Conservation (phyloP, 2,888 invertebrate genomes). For the Toxonevra muliebris region DNA sequence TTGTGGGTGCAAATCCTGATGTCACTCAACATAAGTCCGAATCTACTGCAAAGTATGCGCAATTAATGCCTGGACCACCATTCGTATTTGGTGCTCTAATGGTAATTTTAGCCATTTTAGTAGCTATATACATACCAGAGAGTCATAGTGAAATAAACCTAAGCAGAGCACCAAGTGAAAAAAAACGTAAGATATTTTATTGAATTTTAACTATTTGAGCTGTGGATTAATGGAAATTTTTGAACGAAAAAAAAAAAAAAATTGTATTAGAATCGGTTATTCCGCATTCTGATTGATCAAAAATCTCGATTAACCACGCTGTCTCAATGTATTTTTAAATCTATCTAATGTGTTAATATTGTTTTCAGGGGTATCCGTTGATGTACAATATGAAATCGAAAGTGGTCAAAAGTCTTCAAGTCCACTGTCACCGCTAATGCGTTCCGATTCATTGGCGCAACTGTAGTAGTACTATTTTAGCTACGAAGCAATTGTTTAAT, state of each 20-base stretch:
- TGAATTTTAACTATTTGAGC: no score
- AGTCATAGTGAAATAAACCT: slow-evolving; percentile 64
- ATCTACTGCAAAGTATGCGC: slow-evolving; percentile 66
- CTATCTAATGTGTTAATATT: not conserved
- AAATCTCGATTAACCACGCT: no score
- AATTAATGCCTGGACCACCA: slow-evolving; percentile 95
- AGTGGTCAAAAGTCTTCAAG: slow-evolving; percentile 77
- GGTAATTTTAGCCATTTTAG: slow-evolving; percentile 94
- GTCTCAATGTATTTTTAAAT: not conserved
- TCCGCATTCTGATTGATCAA: no score
- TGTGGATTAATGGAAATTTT: no score
- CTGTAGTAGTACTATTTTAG: slow-evolving; percentile 67
- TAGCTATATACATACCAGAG: slow-evolving; percentile 87
- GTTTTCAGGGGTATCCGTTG: slow-evolving; percentile 73
- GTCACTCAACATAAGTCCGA: slow-evolving; percentile 29
- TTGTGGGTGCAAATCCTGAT: slow-evolving; percentile 29
- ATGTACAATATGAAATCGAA: slow-evolving; percentile 84
- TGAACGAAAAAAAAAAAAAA: not conserved
- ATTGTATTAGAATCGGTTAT: no score
- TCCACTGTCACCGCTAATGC: slow-evolving; percentile 82
- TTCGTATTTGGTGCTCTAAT: slow-evolving; percentile 97
- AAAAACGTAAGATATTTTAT: slow-evolving; percentile 68
- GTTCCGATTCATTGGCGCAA: slow-evolving; percentile 77
- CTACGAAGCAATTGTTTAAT: no score
- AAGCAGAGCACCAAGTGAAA: slow-evolving; percentile 68